A percentile compares a stretch with the other conserved stretches of the same genome.
Conservation (phyloP, 2,888 invertebrate species). For the Scelioninae gen. 1 region DNA sequence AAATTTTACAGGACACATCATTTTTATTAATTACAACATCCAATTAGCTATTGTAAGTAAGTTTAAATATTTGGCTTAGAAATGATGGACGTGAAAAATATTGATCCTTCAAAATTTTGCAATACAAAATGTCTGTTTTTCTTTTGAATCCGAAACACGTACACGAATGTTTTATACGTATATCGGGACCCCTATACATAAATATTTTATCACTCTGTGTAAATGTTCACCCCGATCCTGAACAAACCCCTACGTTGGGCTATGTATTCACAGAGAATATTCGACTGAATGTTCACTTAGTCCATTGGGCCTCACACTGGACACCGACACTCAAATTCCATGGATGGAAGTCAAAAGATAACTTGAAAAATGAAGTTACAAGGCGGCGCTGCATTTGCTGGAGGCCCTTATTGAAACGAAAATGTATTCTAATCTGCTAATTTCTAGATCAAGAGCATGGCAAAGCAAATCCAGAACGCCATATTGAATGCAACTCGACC, state of each 20-base stretch:
- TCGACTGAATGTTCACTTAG: slow-evolving; percentile 24
- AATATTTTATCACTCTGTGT: slow-evolving; percentile 50
- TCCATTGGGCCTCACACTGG: slow-evolving; percentile 11
- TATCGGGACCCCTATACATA: no score
- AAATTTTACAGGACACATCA: no score
- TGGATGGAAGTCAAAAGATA: slow-evolving; percentile 19
- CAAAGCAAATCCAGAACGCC: slow-evolving; percentile 37
- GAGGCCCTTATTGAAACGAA: background rate
- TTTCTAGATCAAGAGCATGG: slow-evolving; percentile 41
- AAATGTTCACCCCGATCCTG: slow-evolving; percentile 40
- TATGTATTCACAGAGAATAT: slow-evolving; percentile 7
- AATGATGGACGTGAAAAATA: no score
- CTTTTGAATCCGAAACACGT: no score
- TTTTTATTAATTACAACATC: no score
- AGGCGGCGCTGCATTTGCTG: slow-evolving; percentile 19
- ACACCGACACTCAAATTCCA: background rate
- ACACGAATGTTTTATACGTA: no score
- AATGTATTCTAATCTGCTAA: background rate
- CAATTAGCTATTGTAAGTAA: no score
- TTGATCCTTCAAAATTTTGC: no score
- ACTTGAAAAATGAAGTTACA: slow-evolving; percentile 13
- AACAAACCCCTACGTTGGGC: background rate
- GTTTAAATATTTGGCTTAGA: no score
- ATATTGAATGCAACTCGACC: slow-evolving; percentile 8
- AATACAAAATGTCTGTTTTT: no score